Evolutionary conservation across 1,140 invertebrate species (phyloP), one percentile per base, ranked within the genome.

Genomic region (Chymomyza costata): DNA sequence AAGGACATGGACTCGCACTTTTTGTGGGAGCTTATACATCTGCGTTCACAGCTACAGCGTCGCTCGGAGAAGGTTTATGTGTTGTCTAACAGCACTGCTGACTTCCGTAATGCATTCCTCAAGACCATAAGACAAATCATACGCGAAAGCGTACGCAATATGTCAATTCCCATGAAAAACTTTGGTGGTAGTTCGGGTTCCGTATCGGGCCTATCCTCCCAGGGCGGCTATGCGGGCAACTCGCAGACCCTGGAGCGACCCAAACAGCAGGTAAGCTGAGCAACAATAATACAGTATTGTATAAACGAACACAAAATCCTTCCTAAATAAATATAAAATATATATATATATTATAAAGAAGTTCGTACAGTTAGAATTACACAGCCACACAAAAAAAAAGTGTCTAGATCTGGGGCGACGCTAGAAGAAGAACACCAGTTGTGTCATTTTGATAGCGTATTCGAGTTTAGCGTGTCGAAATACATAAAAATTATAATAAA

Each of bases 101-200:
- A 98, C 84, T 97, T 97, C 86, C 92, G 97, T 65, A 97, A 97
- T 86, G 95, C 95, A 61, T 98, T 98, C 89, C 89, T 99, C 59
- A 96, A 96, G 86, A 97, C 96, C 37, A 98, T 98, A 65, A 90
- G 96, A 43, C 96, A 98, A 87, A 98, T 97, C 32, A 98, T 98
- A 56, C 90, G 96, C 48, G 97, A 98, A 86, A 95, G 94, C 49
- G 95, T 97, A 7, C 90, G 95, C 61, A 97, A 97, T 78, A 97
- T 97, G 95, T 95, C 93, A 73, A 94, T 97, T 87, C 95, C 95
- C 52, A 91, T 91, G 54, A 92, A 91, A 21, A 92, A 93, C 65
- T 92, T 90, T 30, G 87, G 87, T 28, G 60, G 84, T 41, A 86
- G 87, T 58, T 74, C 62, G 0, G 73, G 68, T 25, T 84, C 85